Conservation (phyloP, 1,140 invertebrate genomes). For the Anoplophora glabripennis region DNA sequence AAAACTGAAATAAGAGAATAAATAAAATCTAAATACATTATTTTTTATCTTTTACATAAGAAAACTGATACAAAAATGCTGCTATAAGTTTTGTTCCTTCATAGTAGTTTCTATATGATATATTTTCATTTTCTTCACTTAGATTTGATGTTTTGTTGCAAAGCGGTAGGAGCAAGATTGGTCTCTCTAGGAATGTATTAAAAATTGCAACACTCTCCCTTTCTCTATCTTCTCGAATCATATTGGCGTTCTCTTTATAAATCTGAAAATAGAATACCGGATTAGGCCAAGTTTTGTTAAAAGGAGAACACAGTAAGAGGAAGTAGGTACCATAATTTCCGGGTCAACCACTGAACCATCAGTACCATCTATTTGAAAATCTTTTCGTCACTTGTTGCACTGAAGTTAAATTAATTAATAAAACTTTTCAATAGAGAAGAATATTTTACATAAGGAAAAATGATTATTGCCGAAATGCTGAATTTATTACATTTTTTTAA, state of each 20-base stretch:
- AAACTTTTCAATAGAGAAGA: too few species aligned
- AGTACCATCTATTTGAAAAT: too few species aligned
- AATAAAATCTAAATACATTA: not conserved
- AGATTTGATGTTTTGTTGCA: slow-evolving; percentile 32
- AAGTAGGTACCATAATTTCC: too few species aligned
- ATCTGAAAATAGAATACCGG: slow-evolving; percentile 30
- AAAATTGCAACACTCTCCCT: slow-evolving; percentile 38
- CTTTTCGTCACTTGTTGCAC: too few species aligned
- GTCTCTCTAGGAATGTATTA: slow-evolving; percentile 36
- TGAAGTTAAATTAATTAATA: too few species aligned
- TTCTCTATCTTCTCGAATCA: slow-evolving; percentile 43
- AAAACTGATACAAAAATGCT: slow-evolving; percentile 41
- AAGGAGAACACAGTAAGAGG: too few species aligned
- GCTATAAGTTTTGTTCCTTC: slow-evolving; percentile 46
- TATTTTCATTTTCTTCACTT: slow-evolving; percentile 42
- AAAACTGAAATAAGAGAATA: too few species aligned
- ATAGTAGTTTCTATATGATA: slow-evolving; percentile 37
- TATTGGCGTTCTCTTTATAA: slow-evolving; percentile 46
- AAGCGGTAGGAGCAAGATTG: slow-evolving; percentile 41
- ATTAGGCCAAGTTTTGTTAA: too few species aligned
- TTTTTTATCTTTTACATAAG: not conserved
- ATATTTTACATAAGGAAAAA: too few species aligned
- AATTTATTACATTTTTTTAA: too few species aligned
- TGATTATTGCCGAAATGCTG: too few species aligned
- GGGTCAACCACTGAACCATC: too few species aligned